phyloP scores from a whole-genome alignment of 2,113 vertebrate species.

The Thamnophis sirtalis region DNA sequence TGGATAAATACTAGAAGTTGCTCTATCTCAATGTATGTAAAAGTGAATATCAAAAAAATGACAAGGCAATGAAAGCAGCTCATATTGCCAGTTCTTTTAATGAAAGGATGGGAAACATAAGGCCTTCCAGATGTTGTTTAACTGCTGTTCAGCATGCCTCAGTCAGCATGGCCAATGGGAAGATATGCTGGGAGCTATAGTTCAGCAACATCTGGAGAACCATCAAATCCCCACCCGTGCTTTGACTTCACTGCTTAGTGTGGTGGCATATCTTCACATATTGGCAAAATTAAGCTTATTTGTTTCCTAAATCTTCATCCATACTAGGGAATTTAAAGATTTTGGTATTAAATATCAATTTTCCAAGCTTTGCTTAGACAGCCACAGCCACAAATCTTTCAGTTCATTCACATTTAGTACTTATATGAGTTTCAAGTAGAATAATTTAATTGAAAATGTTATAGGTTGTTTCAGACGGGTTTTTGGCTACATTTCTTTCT shows the following conservation, averaged over 20 bases:
- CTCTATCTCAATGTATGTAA: background rate
- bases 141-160: background rate
- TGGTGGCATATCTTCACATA: background rate
- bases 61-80: conserved; percentile 14
- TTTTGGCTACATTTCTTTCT: conserved; percentile 9
- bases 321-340: background rate
- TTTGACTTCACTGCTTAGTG: background rate
- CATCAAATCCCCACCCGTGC: background rate
- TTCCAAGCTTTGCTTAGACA: background rate
- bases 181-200: background rate
- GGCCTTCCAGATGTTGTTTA: background rate
- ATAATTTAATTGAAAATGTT: background rate
- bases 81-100: conserved; percentile 21
- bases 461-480: background rate
- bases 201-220: background rate
- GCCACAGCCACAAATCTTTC: background rate
- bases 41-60: conserved; percentile 28
- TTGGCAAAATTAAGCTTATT: background rate
- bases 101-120: background rate
- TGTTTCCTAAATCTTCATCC: background rate
- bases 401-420: background rate
- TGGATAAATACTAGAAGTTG: background rate
- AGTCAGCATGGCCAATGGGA: background rate
- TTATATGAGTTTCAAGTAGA: background rate
- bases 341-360: background rate